Percentiles rank a stretch among this genome's conserved stretches.
These are phyloP conservation scores for Nemapogon koenigi DNA, from an alignment of 2,888 invertebrate species.

Conservation along the genomic window DNA sequence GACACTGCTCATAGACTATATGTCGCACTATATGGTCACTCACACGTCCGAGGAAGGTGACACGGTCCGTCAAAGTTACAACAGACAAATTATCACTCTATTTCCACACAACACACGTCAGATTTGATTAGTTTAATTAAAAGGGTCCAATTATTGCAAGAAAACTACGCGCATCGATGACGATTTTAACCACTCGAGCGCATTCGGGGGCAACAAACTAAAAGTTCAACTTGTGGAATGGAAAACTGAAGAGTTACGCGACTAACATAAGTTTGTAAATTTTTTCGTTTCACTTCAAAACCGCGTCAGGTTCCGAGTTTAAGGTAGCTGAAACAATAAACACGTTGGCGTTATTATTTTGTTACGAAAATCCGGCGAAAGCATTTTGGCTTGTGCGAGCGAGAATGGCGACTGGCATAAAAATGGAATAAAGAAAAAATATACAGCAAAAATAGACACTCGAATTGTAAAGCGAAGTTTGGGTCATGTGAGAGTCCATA, in stretches of 20 bases:
- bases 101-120: conserved; percentile 66
- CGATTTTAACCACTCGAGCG: conserved; percentile 55
- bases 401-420: conserved; percentile 18
- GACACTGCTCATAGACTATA: conserved; percentile 47
- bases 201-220: conserved; percentile 48
- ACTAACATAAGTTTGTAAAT: conserved; percentile 44
- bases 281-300: conserved; percentile 45
- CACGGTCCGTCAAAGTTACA: conserved; percentile 46
- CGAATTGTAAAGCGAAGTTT: conserved; percentile 36
- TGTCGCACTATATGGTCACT: conserved; percentile 26
- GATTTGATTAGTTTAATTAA: conserved; percentile 53
- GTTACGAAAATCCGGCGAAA: not conserved
- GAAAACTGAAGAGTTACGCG: conserved; percentile 44
- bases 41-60: conserved; percentile 33
- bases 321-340: conserved; percentile 55
- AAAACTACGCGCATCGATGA: conserved; percentile 56
- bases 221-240: conserved; percentile 52
- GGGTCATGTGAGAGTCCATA: conserved; percentile 46
- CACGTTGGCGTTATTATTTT: not conserved
- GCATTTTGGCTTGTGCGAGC: conserved; percentile 29
- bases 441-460: conserved; percentile 39
- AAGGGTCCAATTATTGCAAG: conserved; percentile 60
- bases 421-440: conserved; percentile 49
- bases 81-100: conserved; percentile 64
- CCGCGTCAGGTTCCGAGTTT: conserved; percentile 38